Evolutionary conservation across 37 sponge, comb jelly and placozoan genomes (phyloP).

Genomic region (Trichoplax adhaerens): DNA sequence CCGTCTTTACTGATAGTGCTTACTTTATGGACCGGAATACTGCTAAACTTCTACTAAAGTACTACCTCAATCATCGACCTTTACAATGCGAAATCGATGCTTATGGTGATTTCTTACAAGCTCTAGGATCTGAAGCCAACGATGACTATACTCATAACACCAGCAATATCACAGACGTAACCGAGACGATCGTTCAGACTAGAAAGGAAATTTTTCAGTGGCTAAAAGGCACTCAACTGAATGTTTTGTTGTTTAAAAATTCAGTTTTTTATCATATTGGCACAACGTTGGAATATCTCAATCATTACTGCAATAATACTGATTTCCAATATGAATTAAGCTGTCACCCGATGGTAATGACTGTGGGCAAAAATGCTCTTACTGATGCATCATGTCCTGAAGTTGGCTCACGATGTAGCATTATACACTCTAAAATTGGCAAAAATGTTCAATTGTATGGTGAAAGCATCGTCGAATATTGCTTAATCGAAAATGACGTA

Average conservation of each 20-base stretch:
- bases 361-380: no score
- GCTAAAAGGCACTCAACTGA: conserved; percentile 19
- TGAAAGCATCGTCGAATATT: conserved; percentile 32
- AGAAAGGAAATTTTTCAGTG: conserved; percentile 23
- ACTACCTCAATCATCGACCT: conserved; percentile 36
- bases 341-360: no score
- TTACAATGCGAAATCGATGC: conserved; percentile 57
- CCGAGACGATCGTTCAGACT: conserved; percentile 13
- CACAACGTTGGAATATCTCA: conserved; percentile 30
- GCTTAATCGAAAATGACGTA: conserved; percentile 17
- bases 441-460: not conserved
- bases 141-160: conserved; percentile 16
- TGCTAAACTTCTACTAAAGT: conserved; percentile 19
- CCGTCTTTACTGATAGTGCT: conserved; percentile 7
- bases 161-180: conserved; percentile 15
- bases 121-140: conserved; percentile 20
- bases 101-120: conserved; percentile 63
- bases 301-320: conserved; percentile 5
- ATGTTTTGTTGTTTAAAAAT: conserved; percentile 20
- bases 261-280: conserved; percentile 38
- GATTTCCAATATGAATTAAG: no score
- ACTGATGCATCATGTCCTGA: no score
- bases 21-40: conserved; percentile 27
- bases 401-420: no score
- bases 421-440: no score